These are phyloP conservation scores for Monochamus saltuarius DNA, from an alignment of 1,140 invertebrate species.

Conservation along the genomic window DNA sequence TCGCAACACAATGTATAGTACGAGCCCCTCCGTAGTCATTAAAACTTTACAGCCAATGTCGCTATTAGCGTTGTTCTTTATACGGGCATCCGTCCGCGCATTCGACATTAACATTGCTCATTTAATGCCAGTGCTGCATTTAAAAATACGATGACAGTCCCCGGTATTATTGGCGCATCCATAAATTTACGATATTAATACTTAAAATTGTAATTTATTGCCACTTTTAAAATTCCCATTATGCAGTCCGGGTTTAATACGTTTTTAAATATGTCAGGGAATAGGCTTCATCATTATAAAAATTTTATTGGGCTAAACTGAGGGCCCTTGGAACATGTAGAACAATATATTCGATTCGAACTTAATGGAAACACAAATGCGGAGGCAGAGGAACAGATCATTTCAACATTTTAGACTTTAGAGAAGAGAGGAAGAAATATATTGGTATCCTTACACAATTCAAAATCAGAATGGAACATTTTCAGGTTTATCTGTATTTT, in stretches of 20 bases:
- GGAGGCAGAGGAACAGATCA: too few relatives aligned
- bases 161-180: conserved; percentile 36
- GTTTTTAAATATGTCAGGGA: conserved; percentile 18
- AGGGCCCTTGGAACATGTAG: too few relatives aligned
- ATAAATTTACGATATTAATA: conserved; percentile 39
- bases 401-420: too few relatives aligned
- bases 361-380: too few relatives aligned
- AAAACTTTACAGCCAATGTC: conserved; percentile 38
- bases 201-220: conserved; percentile 35
- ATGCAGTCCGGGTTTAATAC: conserved; percentile 14
- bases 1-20: conserved; percentile 23
- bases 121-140: conserved; percentile 31
- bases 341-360: too few relatives aligned
- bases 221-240: conserved; percentile 31
- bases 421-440: too few relatives aligned
- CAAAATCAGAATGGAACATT: too few relatives aligned
- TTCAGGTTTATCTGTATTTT: too few relatives aligned
- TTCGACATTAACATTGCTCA: conserved; percentile 36
- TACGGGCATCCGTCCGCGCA: conserved; percentile 28
- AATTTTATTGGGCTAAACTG: conserved; percentile 16
- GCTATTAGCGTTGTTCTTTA: conserved; percentile 38
- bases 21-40: conserved; percentile 23
- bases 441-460: too few relatives aligned
- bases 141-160: conserved; percentile 38
- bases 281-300: conserved; percentile 24